These are phyloP conservation scores for Hippolais icterina DNA, from an alignment of 2,113 vertebrate species.

Conservation along the genomic window DNA sequence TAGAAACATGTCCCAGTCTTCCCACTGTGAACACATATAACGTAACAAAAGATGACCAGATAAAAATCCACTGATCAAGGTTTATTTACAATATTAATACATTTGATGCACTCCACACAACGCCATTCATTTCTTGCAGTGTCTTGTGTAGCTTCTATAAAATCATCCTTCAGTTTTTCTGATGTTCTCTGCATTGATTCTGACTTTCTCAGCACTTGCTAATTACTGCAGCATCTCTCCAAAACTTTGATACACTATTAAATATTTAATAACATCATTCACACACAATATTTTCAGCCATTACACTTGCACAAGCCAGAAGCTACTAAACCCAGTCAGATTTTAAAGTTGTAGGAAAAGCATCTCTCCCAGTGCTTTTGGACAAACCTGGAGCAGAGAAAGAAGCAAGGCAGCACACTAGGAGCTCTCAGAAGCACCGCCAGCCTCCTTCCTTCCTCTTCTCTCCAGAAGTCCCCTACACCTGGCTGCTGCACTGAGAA, in stretches of 20 bases:
- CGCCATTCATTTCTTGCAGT: background rate
- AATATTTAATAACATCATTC: background rate
- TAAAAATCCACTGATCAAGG: background rate
- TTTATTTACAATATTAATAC: background rate
- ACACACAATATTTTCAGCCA: background rate
- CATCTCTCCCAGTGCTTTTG: background rate
- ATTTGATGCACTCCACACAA: background rate
- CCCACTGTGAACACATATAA: background rate
- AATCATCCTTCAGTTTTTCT: background rate
- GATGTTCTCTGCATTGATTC: background rate
- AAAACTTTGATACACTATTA: background rate
- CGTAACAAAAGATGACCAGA: background rate
- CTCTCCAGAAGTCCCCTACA: background rate
- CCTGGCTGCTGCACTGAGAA: background rate
- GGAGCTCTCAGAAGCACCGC: background rate
- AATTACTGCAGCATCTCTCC: background rate
- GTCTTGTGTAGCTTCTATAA: background rate
- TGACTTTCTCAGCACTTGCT: background rate
- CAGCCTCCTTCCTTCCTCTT: background rate
- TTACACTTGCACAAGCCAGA: background rate
- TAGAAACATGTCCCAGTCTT: background rate
- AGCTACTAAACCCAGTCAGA: background rate
- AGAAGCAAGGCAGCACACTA: background rate
- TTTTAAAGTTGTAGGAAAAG: background rate
- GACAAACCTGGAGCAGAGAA: background rate